Percentiles rank a stretch among this genome's conserved stretches.
Evolutionary conservation across 2,797 vertebrate species (phyloP).

Genomic region (Phrynocephalus guinanensis): DNA sequence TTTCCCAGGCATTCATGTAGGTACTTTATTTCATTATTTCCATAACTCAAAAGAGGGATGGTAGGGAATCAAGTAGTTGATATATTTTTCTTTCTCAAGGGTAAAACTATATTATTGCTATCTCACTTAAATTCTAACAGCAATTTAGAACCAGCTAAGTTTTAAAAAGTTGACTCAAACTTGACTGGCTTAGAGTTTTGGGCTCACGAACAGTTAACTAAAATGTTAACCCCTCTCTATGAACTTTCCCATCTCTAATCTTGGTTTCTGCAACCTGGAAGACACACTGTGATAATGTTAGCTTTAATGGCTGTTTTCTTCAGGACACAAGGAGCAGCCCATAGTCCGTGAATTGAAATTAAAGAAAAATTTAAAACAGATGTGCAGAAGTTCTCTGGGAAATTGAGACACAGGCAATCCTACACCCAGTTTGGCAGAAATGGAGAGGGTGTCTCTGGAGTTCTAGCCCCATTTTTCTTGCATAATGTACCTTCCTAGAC

Average conservation of each 20-base stretch:
- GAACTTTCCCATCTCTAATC: neutral
- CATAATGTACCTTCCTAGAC: constrained; percentile 48
- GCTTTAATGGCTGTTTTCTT: constrained; percentile 76
- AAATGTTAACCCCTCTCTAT: no score
- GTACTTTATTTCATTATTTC: no score
- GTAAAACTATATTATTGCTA: no score
- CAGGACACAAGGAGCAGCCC: constrained; percentile 69
- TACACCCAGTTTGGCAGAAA: constrained; percentile 64
- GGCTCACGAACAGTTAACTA: no score
- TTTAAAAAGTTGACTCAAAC: no score
- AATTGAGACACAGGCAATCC: constrained; percentile 67
- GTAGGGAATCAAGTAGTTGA: no score
- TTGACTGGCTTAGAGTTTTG: no score
- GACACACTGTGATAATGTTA: constrained; percentile 75
- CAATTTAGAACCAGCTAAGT: no score
- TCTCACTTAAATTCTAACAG: no score
- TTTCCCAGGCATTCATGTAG: no score
- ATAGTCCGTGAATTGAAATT: constrained; percentile 78
- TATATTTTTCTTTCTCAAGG: no score
- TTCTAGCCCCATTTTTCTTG: constrained; percentile 52
- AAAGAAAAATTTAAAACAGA: constrained; percentile 82
- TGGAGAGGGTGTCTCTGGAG: constrained; percentile 37
- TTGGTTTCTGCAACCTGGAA: constrained; percentile 63
- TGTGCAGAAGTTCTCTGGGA: constrained; percentile 72
- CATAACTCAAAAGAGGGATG: no score